Conservation (phyloP, 2,888 invertebrate species). For the Tuberolachnus salignus region DNA sequence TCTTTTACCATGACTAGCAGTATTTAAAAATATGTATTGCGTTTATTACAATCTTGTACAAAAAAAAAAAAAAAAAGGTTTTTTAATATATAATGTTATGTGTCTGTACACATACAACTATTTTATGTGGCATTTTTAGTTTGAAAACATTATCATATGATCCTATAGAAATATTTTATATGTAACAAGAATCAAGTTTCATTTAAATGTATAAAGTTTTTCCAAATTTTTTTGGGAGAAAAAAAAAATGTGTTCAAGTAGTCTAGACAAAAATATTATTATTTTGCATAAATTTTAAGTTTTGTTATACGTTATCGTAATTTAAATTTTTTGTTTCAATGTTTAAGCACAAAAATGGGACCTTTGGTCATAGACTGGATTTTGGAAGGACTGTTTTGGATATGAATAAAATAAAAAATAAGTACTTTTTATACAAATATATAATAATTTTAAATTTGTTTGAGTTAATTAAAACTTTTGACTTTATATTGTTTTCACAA, state of each 20-base stretch:
- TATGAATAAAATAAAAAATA: no score
- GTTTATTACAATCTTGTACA: constrained; percentile 9
- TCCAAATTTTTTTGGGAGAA: neutral
- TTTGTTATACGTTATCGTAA: neutral
- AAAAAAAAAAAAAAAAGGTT: constrained; percentile 12
- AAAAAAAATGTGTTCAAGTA: constrained; percentile 46
- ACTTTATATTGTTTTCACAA: no score
- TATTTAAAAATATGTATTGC: constrained; percentile 33
- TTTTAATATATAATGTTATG: constrained; percentile 2
- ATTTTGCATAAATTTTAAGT: constrained; percentile 16
- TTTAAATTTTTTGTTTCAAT: constrained; percentile 12
- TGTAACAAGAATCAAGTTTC: constrained; percentile 1
- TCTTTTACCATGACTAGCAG: constrained; percentile 35
- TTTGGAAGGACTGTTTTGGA: no score
- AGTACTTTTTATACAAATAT: no score
- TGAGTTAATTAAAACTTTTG: no score
- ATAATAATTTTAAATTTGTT: no score
- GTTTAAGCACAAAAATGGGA: neutral
- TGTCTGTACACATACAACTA: neutral
- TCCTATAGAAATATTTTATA: neutral
- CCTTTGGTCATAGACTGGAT: no score
- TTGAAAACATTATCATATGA: neutral
- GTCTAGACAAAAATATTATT: constrained; percentile 15
- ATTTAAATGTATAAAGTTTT: neutral
- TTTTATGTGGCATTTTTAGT: constrained; percentile 8